Evolutionary conservation across 2,797 vertebrate genomes (phyloP).

Genomic region (Selene dorsalis): DNA sequence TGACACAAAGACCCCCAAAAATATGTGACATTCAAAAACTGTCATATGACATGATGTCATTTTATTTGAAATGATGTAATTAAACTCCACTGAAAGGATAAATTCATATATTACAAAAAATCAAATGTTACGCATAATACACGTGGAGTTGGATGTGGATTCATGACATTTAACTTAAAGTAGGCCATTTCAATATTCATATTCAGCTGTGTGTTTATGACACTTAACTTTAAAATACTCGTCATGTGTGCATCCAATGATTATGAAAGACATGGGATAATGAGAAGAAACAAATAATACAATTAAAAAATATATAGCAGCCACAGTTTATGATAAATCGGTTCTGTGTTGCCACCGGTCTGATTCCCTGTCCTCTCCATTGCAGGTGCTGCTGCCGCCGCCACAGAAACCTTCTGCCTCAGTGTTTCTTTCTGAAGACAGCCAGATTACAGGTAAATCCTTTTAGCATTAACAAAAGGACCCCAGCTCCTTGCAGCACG

Average conservation of each 20-base stretch:
- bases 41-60: too few species aligned
- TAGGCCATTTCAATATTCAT: neutral
- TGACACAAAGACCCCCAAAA: conserved; percentile 54
- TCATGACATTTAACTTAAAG: conserved; percentile 7
- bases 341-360: conserved; percentile 48
- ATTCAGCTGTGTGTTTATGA: conserved; percentile 12
- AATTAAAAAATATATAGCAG: conserved; percentile 12
- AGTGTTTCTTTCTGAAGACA: conserved; percentile 63
- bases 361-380: conserved; percentile 51
- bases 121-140: neutral
- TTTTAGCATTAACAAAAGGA: conserved; percentile 67
- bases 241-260: conserved; percentile 14
- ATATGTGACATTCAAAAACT: conserved; percentile 45
- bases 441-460: conserved; percentile 81
- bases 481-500: conserved; percentile 47
- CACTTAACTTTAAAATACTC: conserved; percentile 15
- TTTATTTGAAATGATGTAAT: neutral
- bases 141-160: neutral
- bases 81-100: neutral
- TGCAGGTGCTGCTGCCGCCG: conserved; percentile 39
- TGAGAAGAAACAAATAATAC: neutral
- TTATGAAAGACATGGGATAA: neutral
- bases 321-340: neutral
- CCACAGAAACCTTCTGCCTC: conserved; percentile 61
- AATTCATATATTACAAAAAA: conserved; percentile 1